phyloP scores from a whole-genome alignment of 2,113 vertebrate genomes.

The Zapus hudsonius region DNA sequence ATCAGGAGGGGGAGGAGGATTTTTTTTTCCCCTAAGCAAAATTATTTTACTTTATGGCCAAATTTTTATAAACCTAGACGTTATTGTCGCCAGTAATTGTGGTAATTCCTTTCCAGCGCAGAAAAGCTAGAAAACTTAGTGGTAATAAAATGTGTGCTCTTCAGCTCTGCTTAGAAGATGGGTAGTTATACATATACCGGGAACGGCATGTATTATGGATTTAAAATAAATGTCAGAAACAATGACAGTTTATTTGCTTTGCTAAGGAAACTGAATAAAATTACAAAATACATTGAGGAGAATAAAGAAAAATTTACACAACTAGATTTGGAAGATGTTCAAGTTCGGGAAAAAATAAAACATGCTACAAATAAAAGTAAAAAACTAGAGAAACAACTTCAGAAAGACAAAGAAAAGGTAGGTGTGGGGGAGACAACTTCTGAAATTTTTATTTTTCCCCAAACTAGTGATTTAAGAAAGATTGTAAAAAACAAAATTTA shows the following conservation, averaged over 20 bases:
- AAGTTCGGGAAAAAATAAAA: constrained; percentile 96
- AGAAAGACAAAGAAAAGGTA: constrained; percentile 97
- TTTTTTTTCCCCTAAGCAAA: too few species aligned
- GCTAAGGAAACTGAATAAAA: constrained; percentile 91
- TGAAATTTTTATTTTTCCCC: background rate
- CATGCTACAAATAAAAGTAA: constrained; percentile 93
- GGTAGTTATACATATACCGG: background rate
- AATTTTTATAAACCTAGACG: background rate
- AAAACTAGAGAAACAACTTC: constrained; percentile 94
- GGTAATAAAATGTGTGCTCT: background rate
- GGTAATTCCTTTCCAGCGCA: constrained; percentile 20
- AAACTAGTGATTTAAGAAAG: background rate
- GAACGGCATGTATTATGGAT: background rate
- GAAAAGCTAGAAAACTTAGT: background rate
- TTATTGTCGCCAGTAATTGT: background rate
- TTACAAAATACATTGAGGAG: constrained; percentile 91
- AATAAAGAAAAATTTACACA: constrained; percentile 95
- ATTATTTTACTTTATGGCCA: background rate
- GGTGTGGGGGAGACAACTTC: background rate
- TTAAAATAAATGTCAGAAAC: constrained; percentile 44
- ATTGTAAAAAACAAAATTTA: background rate
- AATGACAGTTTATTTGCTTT: constrained; percentile 37
- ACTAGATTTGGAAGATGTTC: constrained; percentile 96
- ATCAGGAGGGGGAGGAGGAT: too few species aligned
- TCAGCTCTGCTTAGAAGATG: background rate